Percentiles rank a stretch among this genome's conserved stretches.
These are phyloP conservation scores for Drusus annulatus DNA, from an alignment of 1,140 invertebrate species.

Conservation along the genomic window DNA sequence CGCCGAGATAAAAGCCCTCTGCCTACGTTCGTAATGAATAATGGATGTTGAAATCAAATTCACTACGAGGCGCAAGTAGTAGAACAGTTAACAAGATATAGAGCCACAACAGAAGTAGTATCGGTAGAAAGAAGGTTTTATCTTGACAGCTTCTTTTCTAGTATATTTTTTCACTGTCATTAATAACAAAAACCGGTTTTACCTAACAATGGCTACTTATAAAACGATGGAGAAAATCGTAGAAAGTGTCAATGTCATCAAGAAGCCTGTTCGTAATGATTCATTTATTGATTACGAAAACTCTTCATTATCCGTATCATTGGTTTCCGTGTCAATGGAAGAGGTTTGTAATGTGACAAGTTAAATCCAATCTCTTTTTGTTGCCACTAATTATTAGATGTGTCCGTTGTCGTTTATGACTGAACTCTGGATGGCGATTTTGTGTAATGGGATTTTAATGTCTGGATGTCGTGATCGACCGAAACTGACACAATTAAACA, in stretches of 20 bases:
- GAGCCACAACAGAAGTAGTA: neutral
- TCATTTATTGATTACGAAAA: neutral
- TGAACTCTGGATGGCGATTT: neutral
- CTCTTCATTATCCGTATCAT: neutral
- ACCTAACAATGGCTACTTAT: too few species aligned
- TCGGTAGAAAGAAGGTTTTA: too few species aligned
- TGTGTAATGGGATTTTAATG: slow-evolving; percentile 47
- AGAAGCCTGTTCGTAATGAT: too few species aligned
- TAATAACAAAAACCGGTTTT: too few species aligned
- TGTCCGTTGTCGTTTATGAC: neutral
- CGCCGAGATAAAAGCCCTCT: neutral
- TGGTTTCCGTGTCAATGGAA: neutral
- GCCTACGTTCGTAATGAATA: slow-evolving; percentile 13
- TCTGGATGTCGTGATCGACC: slow-evolving; percentile 44
- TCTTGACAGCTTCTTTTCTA: too few species aligned
- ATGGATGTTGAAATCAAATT: slow-evolving; percentile 2
- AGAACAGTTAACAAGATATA: neutral
- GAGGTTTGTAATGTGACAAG: too few species aligned
- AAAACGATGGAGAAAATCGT: too few species aligned
- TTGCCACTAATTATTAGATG: slow-evolving; percentile 10
- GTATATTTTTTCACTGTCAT: too few species aligned
- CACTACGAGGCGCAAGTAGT: neutral
- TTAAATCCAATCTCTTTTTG: slow-evolving; percentile 16
- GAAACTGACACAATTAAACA: slow-evolving; percentile 9
- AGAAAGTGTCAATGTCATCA: too few species aligned